Evolutionary conservation across 2,113 vertebrate species (phyloP), one percentile per base, ranked within the genome.

Genomic region (Argyrosomus japonicus): DNA sequence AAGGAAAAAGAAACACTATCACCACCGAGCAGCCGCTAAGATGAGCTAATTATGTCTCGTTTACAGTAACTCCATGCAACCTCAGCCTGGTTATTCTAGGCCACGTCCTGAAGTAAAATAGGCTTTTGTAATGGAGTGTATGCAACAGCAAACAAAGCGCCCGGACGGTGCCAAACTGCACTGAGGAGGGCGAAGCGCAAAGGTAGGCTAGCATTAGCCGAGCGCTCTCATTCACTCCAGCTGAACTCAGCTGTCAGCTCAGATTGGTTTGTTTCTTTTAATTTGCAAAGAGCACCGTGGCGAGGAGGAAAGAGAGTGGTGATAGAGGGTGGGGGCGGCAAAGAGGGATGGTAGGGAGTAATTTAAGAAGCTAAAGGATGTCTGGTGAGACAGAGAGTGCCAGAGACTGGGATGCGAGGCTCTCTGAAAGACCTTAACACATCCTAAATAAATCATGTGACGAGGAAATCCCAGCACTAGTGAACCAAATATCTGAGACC

Each of bases 361-460:
- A 82, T 83, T 89, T 89, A 91, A 92, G 75, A 85, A 85, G 87
- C 84, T 74, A 77, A 86, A 87, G 77, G 73, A 88, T 75, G 87
- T 76, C 78, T 81, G 79, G 27, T 60, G 71, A 84, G 73, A 78
- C 14, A 1, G 77, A 83, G 75, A 83, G 75, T 67, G 78, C 74
- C 79, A 67, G 79, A 57, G 3, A 61, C 48, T 17, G 50, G 69
- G 75, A 87, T 87, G 86, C 15, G 72, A 77, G 64, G 90, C 81
- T 77, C 81, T 81, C 86, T 84, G 74, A 88, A 90, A 85, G 87
- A 88, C 88, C 85, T 83, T 48, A 87, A 69, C 82, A 81, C 87
- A 89, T 83, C 78, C 86, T 93, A 90, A 94, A 93, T 93, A 91
- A 93, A 93, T 93, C 89, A 93, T 93, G 83, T 73, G 85, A 83